Conservation (phyloP, 1,140 invertebrate genomes). For the Eufriesea mexicana region DNA sequence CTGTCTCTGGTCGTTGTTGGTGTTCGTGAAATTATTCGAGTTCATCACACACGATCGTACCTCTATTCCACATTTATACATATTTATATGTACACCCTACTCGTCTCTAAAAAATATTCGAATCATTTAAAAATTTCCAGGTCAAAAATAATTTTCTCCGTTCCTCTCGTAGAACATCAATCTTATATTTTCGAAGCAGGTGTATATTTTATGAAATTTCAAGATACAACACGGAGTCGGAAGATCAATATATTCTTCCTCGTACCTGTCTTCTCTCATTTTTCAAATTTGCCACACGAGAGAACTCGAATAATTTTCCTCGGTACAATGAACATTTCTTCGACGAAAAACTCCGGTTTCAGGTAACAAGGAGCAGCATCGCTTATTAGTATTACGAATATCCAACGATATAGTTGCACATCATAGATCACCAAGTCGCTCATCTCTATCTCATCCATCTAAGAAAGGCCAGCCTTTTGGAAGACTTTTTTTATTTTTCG, state of each 20-base stretch:
- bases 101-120: too few species aligned
- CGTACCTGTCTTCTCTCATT: background rate
- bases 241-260: background rate
- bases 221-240: too few species aligned
- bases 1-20: background rate
- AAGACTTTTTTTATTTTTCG: constrained; percentile 46
- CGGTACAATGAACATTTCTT: background rate
- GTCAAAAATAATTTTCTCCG: background rate
- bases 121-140: background rate
- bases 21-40: constrained; percentile 33
- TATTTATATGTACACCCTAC: too few species aligned
- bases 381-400: background rate
- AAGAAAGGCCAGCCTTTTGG: constrained; percentile 45
- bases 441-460: background rate
- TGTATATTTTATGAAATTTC: too few species aligned
- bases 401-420: background rate
- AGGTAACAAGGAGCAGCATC: constrained; percentile 18
- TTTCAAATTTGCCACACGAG: background rate
- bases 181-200: too few species aligned
- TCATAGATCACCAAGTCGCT: constrained; percentile 4
- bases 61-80: too few species aligned
- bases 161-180: too few species aligned
- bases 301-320: constrained; percentile 18
- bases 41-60: background rate
- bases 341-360: constrained; percentile 8